Percentiles rank a stretch among this genome's conserved stretches.
phyloP scores from a whole-genome alignment of 2,888 invertebrate species.

The Tolmerus cingulatus region DNA sequence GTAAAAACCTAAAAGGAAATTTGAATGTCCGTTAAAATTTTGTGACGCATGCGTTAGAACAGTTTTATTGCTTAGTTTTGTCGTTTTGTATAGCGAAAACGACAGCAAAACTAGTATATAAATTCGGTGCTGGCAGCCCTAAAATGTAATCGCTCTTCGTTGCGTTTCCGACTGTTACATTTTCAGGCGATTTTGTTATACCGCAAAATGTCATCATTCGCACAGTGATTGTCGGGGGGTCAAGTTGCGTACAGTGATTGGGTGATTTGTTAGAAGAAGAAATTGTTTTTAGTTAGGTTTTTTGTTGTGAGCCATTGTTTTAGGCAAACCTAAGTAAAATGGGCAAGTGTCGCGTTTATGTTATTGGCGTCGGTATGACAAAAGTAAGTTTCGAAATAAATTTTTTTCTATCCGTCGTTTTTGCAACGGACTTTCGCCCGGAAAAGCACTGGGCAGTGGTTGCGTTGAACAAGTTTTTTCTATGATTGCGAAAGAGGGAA shows the following conservation, averaged over 20 bases:
- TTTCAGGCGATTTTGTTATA: neutral
- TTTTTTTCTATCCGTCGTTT: neutral
- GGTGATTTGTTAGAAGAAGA: neutral
- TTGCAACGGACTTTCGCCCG: neutral
- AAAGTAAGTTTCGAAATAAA: conserved; percentile 68
- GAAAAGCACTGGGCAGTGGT: neutral
- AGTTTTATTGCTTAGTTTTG: neutral
- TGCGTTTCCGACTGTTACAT: neutral
- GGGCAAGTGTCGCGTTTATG: conserved; percentile 73
- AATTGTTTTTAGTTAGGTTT: neutral
- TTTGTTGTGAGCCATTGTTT: neutral
- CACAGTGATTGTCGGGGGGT: neutral
- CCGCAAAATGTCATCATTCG: neutral
- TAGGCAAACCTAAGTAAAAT: conserved; percentile 50
- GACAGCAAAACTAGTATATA: neutral
- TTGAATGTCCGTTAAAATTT: too few relatives aligned
- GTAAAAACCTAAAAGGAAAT: too few relatives aligned
- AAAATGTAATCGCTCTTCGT: neutral
- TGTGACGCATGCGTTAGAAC: neutral
- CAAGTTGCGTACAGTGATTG: neutral
- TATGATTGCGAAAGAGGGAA: neutral
- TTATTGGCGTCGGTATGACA: conserved; percentile 97
- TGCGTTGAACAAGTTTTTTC: neutral
- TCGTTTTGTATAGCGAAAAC: neutral
- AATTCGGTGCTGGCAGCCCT: neutral